Evolutionary conservation across 2,797 vertebrate genomes (phyloP).

Genomic region (Heterohyrax brucei): DNA sequence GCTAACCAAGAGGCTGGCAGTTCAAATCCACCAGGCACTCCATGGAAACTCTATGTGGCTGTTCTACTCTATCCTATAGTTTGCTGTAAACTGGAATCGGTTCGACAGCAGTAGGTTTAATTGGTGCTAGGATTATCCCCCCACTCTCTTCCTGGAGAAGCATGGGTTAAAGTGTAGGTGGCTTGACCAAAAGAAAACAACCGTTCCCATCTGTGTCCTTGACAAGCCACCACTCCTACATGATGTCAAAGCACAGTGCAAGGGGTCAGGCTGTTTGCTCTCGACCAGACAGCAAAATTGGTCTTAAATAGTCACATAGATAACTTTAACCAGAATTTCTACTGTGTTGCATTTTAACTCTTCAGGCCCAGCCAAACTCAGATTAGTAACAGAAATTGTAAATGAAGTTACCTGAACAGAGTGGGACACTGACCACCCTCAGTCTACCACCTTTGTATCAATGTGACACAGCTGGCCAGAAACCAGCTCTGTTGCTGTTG

Average conservation of each 20-base stretch:
- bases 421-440: background rate
- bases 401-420: constrained; percentile 24
- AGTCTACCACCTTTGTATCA: background rate
- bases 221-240: background rate
- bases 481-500: background rate
- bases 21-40: no score
- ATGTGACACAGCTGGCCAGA: background rate
- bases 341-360: background rate
- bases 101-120: no score
- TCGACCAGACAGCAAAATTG: constrained; percentile 26
- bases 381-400: constrained; percentile 25
- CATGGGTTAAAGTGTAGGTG: background rate
- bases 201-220: background rate
- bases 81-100: no score
- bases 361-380: background rate
- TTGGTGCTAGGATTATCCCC: background rate
- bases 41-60: no score
- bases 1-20: no score
- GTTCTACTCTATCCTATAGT: no score
- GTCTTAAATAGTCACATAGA: constrained; percentile 20
- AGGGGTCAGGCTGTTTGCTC: background rate
- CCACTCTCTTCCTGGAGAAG: background rate
- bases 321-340: background rate
- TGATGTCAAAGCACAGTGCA: background rate
- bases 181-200: constrained; percentile 30